Conservation (phyloP, 1,140 invertebrate genomes). For the Argopecten irradians region DNA sequence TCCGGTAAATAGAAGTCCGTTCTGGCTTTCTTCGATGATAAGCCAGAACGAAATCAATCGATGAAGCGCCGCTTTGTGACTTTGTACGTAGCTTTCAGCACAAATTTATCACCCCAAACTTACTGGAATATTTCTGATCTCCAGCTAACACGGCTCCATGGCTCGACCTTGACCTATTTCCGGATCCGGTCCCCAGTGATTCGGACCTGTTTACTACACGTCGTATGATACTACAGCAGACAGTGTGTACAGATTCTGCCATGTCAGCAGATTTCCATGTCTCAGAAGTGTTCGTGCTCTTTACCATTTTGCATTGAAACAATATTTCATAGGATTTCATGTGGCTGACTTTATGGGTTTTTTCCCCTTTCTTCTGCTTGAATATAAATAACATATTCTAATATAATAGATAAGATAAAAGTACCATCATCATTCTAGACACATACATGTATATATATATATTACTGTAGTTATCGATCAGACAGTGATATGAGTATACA, state of each 20-base stretch:
- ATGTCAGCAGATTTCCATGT: background rate
- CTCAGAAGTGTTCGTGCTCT: background rate
- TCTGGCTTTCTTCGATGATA: background rate
- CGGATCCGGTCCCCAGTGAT: background rate
- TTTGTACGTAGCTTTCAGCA: background rate
- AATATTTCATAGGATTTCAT: too few species aligned
- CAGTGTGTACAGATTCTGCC: background rate
- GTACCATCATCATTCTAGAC: too few species aligned
- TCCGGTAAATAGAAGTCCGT: background rate
- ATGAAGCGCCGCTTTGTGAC: background rate
- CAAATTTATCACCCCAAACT: background rate
- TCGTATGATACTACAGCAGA: background rate
- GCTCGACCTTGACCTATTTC: background rate
- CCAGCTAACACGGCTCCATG: constrained; percentile 4
- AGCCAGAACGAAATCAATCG: background rate
- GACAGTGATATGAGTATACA: too few species aligned
- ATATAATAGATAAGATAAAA: too few species aligned
- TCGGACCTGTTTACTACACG: background rate
- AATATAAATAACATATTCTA: too few species aligned
- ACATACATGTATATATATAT: too few species aligned
- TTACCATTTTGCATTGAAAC: too few species aligned
- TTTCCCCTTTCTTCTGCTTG: too few species aligned
- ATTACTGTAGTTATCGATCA: too few species aligned
- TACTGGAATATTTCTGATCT: background rate
- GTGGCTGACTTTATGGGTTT: too few species aligned